Conservation (phyloP, 2,113 vertebrate genomes). For the Poecile atricapillus region DNA sequence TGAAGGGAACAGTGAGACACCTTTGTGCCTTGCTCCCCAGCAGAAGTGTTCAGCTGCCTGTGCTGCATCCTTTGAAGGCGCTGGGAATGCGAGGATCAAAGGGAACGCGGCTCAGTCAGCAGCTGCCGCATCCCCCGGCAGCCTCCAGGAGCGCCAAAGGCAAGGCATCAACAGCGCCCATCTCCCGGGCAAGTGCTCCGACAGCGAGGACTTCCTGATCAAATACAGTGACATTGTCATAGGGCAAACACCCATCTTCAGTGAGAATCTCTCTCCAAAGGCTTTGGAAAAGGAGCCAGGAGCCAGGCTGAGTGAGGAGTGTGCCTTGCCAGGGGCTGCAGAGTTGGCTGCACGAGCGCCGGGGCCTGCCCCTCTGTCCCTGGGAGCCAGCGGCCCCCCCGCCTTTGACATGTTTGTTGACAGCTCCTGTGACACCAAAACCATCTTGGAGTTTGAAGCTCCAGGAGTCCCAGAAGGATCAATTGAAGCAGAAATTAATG, state of each 20-base stretch:
- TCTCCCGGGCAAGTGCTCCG: background rate
- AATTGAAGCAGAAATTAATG: constrained; percentile 33
- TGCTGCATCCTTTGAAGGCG: background rate
- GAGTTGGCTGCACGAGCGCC: background rate
- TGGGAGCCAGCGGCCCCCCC: constrained; percentile 55
- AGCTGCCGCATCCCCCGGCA: background rate
- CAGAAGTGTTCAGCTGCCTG: background rate
- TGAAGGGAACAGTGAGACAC: background rate
- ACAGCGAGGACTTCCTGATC: constrained; percentile 65
- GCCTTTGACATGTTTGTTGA: constrained; percentile 63
- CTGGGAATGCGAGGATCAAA: background rate
- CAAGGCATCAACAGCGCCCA: rapidly evolving
- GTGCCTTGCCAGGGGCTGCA: background rate
- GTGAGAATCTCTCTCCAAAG: background rate
- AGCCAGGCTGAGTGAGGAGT: background rate
- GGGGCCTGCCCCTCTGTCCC: background rate
- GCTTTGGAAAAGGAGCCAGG: background rate
- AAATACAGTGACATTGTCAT: constrained; percentile 81
- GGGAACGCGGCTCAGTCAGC: background rate
- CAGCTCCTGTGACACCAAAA: background rate
- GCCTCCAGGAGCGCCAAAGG: background rate
- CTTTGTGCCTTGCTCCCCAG: background rate
- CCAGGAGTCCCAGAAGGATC: background rate
- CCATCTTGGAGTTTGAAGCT: background rate
- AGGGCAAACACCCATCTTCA: constrained; percentile 63